Percentiles rank a stretch among this genome's conserved stretches.
Evolutionary conservation across 1,140 invertebrate species (phyloP).

Genomic region (Heliconius hewitsoni): DNA sequence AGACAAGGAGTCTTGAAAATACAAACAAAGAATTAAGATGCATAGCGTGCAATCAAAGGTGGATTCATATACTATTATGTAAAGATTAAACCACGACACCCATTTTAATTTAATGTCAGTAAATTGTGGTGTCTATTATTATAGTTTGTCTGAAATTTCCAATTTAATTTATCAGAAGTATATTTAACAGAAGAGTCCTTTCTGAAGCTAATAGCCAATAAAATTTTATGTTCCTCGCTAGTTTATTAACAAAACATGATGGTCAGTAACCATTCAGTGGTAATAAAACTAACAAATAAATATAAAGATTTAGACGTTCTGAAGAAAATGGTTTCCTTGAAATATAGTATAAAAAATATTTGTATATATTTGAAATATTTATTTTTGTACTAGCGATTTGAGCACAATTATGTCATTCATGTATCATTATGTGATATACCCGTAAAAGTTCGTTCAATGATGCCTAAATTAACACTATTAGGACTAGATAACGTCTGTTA

Average conservation of each 20-base stretch:
- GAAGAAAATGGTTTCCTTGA: background rate
- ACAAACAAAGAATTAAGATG: background rate
- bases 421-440: background rate
- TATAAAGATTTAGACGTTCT: background rate
- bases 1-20: background rate
- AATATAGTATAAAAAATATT: background rate
- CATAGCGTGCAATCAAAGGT: background rate
- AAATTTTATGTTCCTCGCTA: slow-evolving; percentile 36
- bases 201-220: slow-evolving; percentile 37
- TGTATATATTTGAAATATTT: background rate
- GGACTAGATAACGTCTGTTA: background rate
- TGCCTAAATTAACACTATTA: background rate
- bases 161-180: background rate
- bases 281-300: slow-evolving; percentile 15
- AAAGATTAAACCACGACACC: background rate
- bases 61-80: background rate
- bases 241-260: slow-evolving; percentile 41
- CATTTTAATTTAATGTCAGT: background rate
- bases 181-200: background rate
- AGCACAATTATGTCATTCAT: background rate
- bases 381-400: background rate
- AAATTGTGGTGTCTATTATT: background rate
- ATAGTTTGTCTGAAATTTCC: background rate
- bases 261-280: slow-evolving; percentile 24
- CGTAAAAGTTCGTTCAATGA: background rate